Percentiles rank a stretch among this genome's conserved stretches.
phyloP scores from a whole-genome alignment of 1,140 invertebrate genomes.

The Ridgeia piscesae region DNA sequence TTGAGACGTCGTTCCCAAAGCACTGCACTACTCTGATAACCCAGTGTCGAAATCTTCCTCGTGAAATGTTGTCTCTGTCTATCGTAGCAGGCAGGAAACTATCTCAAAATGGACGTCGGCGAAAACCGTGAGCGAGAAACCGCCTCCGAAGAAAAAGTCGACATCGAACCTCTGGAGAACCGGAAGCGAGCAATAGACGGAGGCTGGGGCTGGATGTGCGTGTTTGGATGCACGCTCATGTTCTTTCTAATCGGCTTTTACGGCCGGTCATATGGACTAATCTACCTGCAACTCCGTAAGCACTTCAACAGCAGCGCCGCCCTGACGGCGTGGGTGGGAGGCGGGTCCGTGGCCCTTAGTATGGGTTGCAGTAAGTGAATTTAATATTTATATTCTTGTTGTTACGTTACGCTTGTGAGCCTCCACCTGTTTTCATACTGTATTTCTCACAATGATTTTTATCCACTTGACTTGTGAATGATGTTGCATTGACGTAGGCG shows the following conservation, averaged over 20 bases:
- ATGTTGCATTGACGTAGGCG: too few species aligned
- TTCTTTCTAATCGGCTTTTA: neutral
- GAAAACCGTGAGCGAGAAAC: neutral
- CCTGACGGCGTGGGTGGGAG: slow-evolving; percentile 19
- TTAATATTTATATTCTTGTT: neutral
- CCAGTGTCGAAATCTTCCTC: neutral
- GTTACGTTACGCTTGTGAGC: too few species aligned
- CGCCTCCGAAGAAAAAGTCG: neutral
- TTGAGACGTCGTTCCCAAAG: too few species aligned
- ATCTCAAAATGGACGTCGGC: neutral
- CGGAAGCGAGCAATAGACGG: neutral
- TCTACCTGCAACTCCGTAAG: slow-evolving; percentile 1
- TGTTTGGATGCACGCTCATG: slow-evolving; percentile 15
- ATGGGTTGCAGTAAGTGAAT: slow-evolving; percentile 11
- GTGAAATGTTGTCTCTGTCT: neutral
- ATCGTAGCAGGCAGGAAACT: neutral
- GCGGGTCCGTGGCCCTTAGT: neutral
- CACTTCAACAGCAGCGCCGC: slow-evolving; percentile 13
- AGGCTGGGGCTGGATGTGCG: slow-evolving; percentile 13
- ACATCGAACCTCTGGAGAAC: neutral
- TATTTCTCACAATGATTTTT: neutral
- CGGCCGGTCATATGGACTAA: slow-evolving; percentile 1
- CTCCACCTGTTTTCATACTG: neutral
- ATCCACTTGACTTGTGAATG: too few species aligned
- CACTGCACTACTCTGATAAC: neutral